phyloP scores from a whole-genome alignment of 2,113 vertebrate genomes.

The Corythaixoides concolor region DNA sequence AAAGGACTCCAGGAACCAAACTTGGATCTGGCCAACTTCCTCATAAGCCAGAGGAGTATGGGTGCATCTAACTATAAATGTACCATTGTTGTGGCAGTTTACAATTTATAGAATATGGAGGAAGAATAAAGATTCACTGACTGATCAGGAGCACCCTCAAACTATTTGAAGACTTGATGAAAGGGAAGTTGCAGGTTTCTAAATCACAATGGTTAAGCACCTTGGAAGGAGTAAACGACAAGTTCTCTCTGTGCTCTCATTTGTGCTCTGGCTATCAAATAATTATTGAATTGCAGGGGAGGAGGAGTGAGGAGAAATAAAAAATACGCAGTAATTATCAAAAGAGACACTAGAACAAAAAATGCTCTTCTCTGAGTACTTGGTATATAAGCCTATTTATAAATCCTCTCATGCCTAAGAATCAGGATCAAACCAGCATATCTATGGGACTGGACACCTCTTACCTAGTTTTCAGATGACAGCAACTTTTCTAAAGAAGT shows the following conservation, averaged over 20 bases:
- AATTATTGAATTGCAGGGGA: background rate
- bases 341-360: background rate
- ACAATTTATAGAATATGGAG: background rate
- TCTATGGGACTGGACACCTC: background rate
- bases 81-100: background rate
- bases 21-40: background rate
- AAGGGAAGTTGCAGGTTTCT: background rate
- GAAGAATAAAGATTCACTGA: background rate
- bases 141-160: background rate
- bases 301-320: rapidly evolving
- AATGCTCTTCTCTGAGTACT: background rate
- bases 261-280: background rate
- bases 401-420: background rate
- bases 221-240: background rate
- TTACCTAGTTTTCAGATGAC: background rate
- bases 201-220: background rate
- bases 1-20: background rate
- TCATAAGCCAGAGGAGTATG: background rate
- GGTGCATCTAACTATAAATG: background rate
- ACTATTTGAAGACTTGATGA: background rate
- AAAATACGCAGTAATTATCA: background rate
- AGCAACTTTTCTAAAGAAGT: background rate
- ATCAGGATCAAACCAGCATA: too few relatives aligned
- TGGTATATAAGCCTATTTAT: background rate
- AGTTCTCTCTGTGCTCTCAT: background rate